Base-by-base conservation (phyloP, 2,113 vertebrate genomes). In the Grantiella picta region DNA sequence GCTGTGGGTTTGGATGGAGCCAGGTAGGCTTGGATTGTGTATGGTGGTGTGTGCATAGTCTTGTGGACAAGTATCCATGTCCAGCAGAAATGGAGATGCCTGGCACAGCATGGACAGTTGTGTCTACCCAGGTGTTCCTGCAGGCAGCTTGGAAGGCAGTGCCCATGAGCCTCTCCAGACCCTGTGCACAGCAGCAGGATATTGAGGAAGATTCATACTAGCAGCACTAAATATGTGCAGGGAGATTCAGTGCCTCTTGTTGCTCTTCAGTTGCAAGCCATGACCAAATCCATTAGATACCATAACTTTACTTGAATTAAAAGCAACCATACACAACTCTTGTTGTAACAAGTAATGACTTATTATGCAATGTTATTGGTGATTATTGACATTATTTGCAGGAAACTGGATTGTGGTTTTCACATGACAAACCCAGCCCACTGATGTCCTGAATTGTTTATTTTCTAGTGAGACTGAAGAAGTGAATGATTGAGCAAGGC, bases 91-190 rank as follows among this genome's bases (percentile, higher is more conserved):
- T 38, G 10, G 71, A 79, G 49, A 44, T 35, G 31, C n/a, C n/a
- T 1, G 2, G 28, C 25, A 35, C 0, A 11, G 28, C 57, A 57
- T 2, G 2, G 50, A 33, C 25, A 31, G 20, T 47, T 7, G 0
- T 53, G 40, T 79, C 57, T 79, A 45, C 35, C 36, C 63, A 57
- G 28, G 9, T 50, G 28, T 12, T 76, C 75, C 75, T 88, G 64
- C 50, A 54, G 54, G 57, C 56, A 70, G 42, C 28, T 47, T 0
- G 2, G 27, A 82, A 47, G 9, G 68, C 66, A 40, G 64, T 0
- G 0, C 31, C 35, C 36, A 52, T 1, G 5, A 49, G 21, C 60
- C 27, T 75, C 18, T 65, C 23, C 29, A 47, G 36, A 36, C 27
- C 13, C 20, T 2, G 3, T 1, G 0, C 28, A 52, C 3, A 29